phyloP scores from a whole-genome alignment of 2,797 vertebrate species.

The Silurus aristotelis region DNA sequence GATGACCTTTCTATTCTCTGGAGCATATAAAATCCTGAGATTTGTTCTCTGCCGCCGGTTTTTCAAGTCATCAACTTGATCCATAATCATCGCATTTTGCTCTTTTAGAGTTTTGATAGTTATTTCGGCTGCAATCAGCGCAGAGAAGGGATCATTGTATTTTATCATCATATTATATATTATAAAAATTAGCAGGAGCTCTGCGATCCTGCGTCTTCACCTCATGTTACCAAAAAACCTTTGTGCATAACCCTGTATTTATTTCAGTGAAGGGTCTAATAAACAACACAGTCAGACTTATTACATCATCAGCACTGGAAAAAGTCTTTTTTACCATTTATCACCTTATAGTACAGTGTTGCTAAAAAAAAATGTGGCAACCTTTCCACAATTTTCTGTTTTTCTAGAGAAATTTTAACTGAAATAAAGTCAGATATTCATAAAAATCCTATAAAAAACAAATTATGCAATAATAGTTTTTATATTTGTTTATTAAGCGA shows the following conservation, averaged over 20 bases:
- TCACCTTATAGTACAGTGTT: background rate
- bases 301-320: too few relatives aligned
- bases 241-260: too few relatives aligned
- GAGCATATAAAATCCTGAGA: conserved; percentile 31
- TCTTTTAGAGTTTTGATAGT: background rate
- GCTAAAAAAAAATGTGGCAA: background rate
- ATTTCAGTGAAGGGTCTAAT: too few relatives aligned
- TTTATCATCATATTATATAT: background rate
- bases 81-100: conserved; percentile 13
- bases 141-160: background rate
- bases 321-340: background rate
- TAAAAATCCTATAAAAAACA: background rate
- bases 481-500: background rate
- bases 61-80: background rate
- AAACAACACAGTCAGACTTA: too few relatives aligned
- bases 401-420: background rate
- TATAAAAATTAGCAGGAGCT: background rate
- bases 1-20: conserved; percentile 24
- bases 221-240: background rate
- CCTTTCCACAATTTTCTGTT: background rate
- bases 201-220: background rate
- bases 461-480: background rate
- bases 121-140: background rate
- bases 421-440: background rate
- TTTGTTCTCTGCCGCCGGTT: conserved; percentile 30